Base-by-base conservation (phyloP, 2,888 invertebrate genomes). In the Tiliacea aurago region DNA sequence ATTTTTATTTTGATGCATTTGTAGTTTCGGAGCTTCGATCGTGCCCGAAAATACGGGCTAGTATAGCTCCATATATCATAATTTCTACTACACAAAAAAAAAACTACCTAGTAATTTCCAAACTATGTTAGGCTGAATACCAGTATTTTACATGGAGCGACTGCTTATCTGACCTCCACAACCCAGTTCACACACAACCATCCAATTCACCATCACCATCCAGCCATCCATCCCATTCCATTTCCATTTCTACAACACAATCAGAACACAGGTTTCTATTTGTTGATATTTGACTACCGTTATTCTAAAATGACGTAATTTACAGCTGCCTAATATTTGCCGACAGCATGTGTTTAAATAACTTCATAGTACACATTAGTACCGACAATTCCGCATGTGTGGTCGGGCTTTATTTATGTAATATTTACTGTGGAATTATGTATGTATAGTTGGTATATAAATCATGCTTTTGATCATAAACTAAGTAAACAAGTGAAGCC, bases 261-360 rank as follows among this genome's bases (percentile, higher is more conserved):
- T 43, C 51, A 69, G 18, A 69, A 69, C 33, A 13, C 20, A 45
- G 28, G 23, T 13, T 55, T 28, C 10, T 56, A 15, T 61, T 67
- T 75, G 23, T 66, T 67, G 13, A 66, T 75, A 61, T 78, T 65
- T 37, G 43, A 62, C 15, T 72, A 58, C 63, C n/a, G 56, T 80
- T 80, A 64, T 33, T 58, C 47, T 33, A 55, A 66, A 70, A 64
- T 71, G 59, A 37, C 37, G 63, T 37, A 70, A 75, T 73, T 63
- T 66, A 67, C 41, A 64, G 45, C 63, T 15, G 41, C 51, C 75
- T 72, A 78, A 81, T 81, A 81, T 86, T 86, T 76, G 75, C 69
- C 11, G 49, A 67, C 67, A 63, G 63, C 82, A 84, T 80, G 68
- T 86, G 84, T 78, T 80, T 73, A 84, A 86, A 85, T 76, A 83